phyloP scores from a whole-genome alignment of 2,888 invertebrate genomes.

The Xiphydria camelus region DNA sequence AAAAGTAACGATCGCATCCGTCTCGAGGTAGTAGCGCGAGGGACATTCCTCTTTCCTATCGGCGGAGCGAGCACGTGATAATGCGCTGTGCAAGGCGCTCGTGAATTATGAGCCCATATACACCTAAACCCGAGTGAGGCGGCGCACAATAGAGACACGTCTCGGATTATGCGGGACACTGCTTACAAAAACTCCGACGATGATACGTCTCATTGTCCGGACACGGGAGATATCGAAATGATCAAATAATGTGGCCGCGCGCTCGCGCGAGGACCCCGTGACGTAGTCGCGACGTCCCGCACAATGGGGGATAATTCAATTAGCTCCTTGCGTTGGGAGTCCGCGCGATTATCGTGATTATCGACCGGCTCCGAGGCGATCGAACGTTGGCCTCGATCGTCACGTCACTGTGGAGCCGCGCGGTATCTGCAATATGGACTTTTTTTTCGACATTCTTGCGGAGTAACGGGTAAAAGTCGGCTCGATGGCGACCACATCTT shows the following conservation, averaged over 20 bases:
- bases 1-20: too few species aligned
- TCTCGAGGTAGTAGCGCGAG: too few species aligned
- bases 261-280: not conserved
- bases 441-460: too few species aligned
- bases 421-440: too few species aligned
- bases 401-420: too few species aligned
- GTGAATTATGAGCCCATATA: not conserved
- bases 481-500: too few species aligned
- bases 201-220: conserved; percentile 12
- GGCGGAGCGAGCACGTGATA: too few species aligned
- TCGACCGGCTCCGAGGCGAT: too few species aligned
- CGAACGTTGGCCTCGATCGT: too few species aligned
- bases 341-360: too few species aligned
- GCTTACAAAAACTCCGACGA: conserved; percentile 13
- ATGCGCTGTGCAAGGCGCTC: not conserved
- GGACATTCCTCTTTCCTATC: too few species aligned
- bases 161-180: conserved; percentile 14
- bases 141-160: conserved; percentile 12
- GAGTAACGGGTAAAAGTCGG: too few species aligned
- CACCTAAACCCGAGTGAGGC: not conserved
- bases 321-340: conserved; percentile 11
- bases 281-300: conserved; percentile 2
- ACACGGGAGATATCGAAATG: conserved; percentile 13
- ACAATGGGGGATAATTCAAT: conserved; percentile 13
- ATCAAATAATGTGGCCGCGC: conserved; percentile 8